phyloP scores from a whole-genome alignment of 2,797 vertebrate species.

The Geotrypetes seraphini region DNA sequence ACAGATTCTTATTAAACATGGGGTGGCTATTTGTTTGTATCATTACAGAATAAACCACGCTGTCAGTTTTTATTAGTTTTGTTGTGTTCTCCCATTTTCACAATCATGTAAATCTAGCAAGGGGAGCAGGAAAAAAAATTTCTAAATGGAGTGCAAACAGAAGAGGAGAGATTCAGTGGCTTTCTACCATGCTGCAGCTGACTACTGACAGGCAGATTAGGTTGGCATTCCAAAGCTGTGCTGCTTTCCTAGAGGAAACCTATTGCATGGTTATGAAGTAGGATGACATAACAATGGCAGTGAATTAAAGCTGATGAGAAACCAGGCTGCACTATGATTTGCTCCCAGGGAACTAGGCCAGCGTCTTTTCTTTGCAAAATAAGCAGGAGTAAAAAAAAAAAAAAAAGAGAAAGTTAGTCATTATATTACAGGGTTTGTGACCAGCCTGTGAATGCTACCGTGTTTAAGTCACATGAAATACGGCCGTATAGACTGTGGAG shows the following conservation, averaged over 20 bases:
- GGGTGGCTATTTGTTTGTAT: too few species aligned
- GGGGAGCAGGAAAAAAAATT: slow-evolving; percentile 40
- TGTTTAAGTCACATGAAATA: slow-evolving; percentile 59
- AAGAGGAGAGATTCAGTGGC: slow-evolving; percentile 41
- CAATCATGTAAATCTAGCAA: slow-evolving; percentile 36
- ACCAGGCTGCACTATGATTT: accelerated
- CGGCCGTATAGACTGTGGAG: slow-evolving; percentile 31
- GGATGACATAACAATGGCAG: not conserved
- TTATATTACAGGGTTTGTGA: not conserved
- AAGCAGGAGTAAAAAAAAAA: too few species aligned
- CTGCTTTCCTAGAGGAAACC: slow-evolving; percentile 23
- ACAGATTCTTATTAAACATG: too few species aligned
- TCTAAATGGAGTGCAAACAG: slow-evolving; percentile 42
- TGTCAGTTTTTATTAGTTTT: slow-evolving; percentile 23
- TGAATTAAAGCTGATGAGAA: not conserved
- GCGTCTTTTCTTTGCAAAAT: not conserved
- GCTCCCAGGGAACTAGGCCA: too few species aligned
- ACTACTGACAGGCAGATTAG: slow-evolving; percentile 30
- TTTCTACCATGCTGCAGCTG: slow-evolving; percentile 38
- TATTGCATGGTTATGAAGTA: not conserved
- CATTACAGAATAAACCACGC: not conserved
- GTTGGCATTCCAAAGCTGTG: slow-evolving; percentile 34
- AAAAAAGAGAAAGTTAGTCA: not conserved
- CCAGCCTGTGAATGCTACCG: slow-evolving; percentile 36
- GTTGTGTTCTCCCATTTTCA: slow-evolving; percentile 31